Conservation (phyloP, 2,888 invertebrate genomes). For the Graphium colonna region DNA sequence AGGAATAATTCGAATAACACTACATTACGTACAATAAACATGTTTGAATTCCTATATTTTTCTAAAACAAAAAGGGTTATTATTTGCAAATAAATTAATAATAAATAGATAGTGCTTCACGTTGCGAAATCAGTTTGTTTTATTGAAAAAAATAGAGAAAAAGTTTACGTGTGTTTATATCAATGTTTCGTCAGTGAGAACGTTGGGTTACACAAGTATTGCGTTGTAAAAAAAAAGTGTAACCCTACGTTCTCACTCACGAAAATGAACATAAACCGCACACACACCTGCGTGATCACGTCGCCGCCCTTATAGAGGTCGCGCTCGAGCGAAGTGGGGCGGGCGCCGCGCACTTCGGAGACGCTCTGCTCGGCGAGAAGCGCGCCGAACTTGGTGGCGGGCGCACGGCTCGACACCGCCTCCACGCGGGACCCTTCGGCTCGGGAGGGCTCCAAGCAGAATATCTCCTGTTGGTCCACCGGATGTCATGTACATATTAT, state of each 20-base stretch:
- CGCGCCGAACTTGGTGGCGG: conserved; percentile 58
- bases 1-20: too few relatives aligned
- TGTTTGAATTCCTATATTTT: too few relatives aligned
- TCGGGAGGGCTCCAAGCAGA: conserved; percentile 58
- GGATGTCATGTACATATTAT: too few relatives aligned
- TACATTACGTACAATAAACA: too few relatives aligned
- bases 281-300: conserved; percentile 51
- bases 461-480: conserved; percentile 65
- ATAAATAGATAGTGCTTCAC: background rate
- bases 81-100: background rate
- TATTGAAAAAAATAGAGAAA: too few relatives aligned
- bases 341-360: conserved; percentile 43
- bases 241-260: background rate
- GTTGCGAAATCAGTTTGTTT: background rate
- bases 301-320: conserved; percentile 37
- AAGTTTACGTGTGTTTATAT: too few relatives aligned
- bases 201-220: too few relatives aligned
- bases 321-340: conserved; percentile 28
- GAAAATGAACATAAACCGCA: background rate
- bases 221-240: too few relatives aligned
- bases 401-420: conserved; percentile 52
- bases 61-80: too few relatives aligned
- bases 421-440: conserved; percentile 45
- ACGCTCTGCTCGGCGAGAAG: conserved; percentile 57
- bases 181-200: too few relatives aligned